Evolutionary conservation across 2,888 invertebrate species (phyloP).

Genomic region (Maniola hyperantus): DNA sequence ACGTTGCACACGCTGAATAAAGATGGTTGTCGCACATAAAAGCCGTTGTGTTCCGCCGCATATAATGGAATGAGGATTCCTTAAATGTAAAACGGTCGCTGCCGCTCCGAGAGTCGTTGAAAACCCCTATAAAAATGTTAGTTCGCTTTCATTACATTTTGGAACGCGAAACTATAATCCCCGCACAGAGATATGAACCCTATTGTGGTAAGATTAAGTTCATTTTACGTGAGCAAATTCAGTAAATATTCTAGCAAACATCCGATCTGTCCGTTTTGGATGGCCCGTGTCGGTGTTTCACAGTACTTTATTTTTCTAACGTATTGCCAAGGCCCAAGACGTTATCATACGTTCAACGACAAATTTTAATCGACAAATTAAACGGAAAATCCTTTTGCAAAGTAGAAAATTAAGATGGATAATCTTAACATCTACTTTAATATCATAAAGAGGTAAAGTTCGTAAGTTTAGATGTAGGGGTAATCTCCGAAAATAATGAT

Average conservation of each 20-base stretch:
- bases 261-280: conserved; percentile 64
- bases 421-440: too few species aligned
- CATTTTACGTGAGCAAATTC: conserved; percentile 42
- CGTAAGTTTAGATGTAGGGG: too few species aligned
- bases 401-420: neutral
- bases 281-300: conserved; percentile 59
- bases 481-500: too few species aligned
- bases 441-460: too few species aligned
- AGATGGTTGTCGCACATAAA: conserved; percentile 69
- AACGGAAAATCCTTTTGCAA: neutral
- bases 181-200: conserved; percentile 49
- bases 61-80: conserved; percentile 77
- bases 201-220: conserved; percentile 40
- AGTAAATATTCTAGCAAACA: conserved; percentile 60
- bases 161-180: conserved; percentile 52
- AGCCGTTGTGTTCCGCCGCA: conserved; percentile 69
- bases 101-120: conserved; percentile 72
- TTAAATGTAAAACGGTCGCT: conserved; percentile 77
- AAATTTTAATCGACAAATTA: neutral
- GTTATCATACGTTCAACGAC: neutral
- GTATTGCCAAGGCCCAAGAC: conserved; percentile 31
- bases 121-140: conserved; percentile 80
- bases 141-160: conserved; percentile 77
- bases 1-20: conserved; percentile 50
- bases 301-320: conserved; percentile 56